A percentile compares a stretch with the other conserved stretches of the same genome.
phyloP scores from a whole-genome alignment of 1,140 invertebrate genomes.

The Lepidurus couesii region DNA sequence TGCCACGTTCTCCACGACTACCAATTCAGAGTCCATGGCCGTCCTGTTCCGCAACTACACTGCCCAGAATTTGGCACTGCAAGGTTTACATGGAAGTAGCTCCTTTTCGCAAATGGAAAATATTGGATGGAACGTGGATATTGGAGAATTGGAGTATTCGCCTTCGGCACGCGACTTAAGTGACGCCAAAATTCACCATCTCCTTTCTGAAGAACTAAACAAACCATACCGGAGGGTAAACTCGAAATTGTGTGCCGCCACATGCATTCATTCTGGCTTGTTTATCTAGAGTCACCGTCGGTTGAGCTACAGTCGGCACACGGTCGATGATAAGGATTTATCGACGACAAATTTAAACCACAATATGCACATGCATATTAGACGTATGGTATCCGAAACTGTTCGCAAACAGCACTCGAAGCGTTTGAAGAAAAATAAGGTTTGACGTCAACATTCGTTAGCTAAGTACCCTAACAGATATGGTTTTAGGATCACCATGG shows the following conservation, averaged over 20 bases:
- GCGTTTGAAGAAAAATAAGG: slow-evolving; percentile 66
- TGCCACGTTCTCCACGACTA: slow-evolving; percentile 69
- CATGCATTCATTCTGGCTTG: slow-evolving; percentile 29
- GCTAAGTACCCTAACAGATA: background rate
- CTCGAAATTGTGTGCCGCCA: slow-evolving; percentile 35
- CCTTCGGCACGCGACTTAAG: slow-evolving; percentile 83
- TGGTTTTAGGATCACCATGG: slow-evolving; percentile 10
- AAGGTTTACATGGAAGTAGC: slow-evolving; percentile 22
- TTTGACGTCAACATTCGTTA: slow-evolving; percentile 41
- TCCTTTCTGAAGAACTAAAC: slow-evolving; percentile 82
- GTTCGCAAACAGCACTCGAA: slow-evolving; percentile 69
- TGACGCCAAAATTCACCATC: slow-evolving; percentile 86
- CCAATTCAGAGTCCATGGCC: slow-evolving; percentile 79
- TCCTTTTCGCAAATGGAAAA: slow-evolving; percentile 52
- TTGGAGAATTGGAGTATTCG: slow-evolving; percentile 87
- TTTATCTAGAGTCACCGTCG: slow-evolving; percentile 50
- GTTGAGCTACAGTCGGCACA: slow-evolving; percentile 82
- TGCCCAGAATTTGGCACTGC: slow-evolving; percentile 38
- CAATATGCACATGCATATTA: slow-evolving; percentile 83
- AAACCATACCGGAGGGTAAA: slow-evolving; percentile 82
- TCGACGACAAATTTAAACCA: slow-evolving; percentile 62
- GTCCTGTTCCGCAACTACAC: slow-evolving; percentile 80
- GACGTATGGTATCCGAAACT: slow-evolving; percentile 73
- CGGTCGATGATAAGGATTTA: slow-evolving; percentile 79
- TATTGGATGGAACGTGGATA: slow-evolving; percentile 80